These are phyloP conservation scores for Phengaris alcon DNA, from an alignment of 2,888 invertebrate species.

Conservation along the genomic window DNA sequence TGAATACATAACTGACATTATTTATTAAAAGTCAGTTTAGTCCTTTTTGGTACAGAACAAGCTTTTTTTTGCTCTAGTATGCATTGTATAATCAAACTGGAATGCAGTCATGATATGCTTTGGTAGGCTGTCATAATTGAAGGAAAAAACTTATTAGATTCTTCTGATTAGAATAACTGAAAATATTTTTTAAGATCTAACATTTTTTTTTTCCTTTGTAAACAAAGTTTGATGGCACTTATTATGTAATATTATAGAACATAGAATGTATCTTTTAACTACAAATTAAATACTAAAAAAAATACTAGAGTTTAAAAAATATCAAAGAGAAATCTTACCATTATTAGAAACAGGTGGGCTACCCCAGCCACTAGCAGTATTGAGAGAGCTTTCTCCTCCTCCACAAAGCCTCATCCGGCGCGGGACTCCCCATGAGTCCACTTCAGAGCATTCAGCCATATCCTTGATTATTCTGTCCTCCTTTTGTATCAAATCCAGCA, in stretches of 20 bases:
- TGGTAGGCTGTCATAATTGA: background rate
- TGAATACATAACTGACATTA: background rate
- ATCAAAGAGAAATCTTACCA: conserved; percentile 54
- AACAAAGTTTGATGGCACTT: background rate
- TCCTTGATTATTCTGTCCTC: conserved; percentile 56
- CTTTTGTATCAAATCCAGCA: conserved; percentile 64
- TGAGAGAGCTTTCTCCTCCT: conserved; percentile 90
- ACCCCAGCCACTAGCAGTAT: conserved; percentile 88
- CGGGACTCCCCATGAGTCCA: conserved; percentile 81
- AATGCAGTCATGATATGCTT: conserved; percentile 1
- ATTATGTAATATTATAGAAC: background rate
- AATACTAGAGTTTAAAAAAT: background rate
- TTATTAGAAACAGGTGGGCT: conserved; percentile 85
- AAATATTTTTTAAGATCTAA: background rate
- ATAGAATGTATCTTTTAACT: too few species aligned
- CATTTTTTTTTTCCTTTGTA: background rate
- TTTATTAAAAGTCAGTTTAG: background rate
- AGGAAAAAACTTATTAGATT: background rate
- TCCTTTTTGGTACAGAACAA: background rate
- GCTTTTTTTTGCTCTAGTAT: background rate
- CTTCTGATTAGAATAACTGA: background rate
- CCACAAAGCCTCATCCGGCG: conserved; percentile 83
- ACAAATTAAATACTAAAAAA: too few species aligned
- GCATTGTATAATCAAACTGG: background rate
- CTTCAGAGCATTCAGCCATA: conserved; percentile 47